Evolutionary conservation across 2,797 vertebrate genomes (phyloP), one percentile per base, ranked within the genome.

Genomic region (Enteromius anoplus): DNA sequence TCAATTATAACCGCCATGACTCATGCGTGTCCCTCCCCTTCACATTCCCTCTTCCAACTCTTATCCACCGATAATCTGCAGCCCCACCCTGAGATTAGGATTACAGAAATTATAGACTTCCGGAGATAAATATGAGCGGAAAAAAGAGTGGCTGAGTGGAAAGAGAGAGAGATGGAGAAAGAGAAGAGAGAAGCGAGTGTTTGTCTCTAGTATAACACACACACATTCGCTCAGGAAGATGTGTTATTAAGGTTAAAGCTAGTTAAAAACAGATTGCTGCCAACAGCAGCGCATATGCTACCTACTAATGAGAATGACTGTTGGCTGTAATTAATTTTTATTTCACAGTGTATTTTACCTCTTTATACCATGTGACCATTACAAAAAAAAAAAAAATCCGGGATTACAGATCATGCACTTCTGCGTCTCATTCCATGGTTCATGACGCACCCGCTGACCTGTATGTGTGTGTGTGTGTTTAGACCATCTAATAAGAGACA

Each of bases 71-170:
- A 86, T 72, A 78, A 85, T 84, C 75, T 79, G 47, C 66, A 58
- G 85, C 82, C 70, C 92, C 90, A 91, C 90, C 91, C 92, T 93
- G 91, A 93, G 94, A 95, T 95, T 95, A 95, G 94, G 94, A 95
- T 95, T 94, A 95, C 88, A 89, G 93, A 94, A 94, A 94, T 92
- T 86, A 94, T 94, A 93, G 90, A 93, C 93, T 95, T 95, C 93
- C 92, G 91, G 92, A 95, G 94, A 95, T 94, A 71, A 94, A 92
- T 92, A 92, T 90, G 82, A 88, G 85, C 60, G 6, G 6, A 65
- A 51, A 32, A 76, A 55, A 75, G 21, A 55, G 49, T 26, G 53
- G 58, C 21, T 37, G 7, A 11, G 53, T 40, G 49, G 34, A 55
- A 76, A 75, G 26, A 21, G n/a, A 64, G 64, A 82, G 64, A 82